A percentile compares a stretch with the other conserved stretches of the same genome.
Conservation (phyloP, 2,888 invertebrate species). For the Tigriopus californicus region DNA sequence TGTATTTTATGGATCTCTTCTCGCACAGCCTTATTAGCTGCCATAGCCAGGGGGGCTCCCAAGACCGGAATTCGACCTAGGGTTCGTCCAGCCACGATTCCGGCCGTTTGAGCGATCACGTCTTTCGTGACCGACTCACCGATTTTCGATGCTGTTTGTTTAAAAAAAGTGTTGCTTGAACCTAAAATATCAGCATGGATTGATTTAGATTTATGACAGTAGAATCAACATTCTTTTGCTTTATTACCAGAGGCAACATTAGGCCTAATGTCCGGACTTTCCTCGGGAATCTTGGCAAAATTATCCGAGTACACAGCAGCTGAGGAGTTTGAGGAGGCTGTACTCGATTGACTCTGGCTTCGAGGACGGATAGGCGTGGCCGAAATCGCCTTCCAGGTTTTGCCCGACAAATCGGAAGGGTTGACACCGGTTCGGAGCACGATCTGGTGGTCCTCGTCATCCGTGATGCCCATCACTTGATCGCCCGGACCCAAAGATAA, state of each 20-base stretch:
- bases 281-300: background rate
- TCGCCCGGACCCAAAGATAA: constrained; percentile 71
- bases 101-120: background rate
- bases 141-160: background rate
- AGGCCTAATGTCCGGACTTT: background rate
- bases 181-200: background rate
- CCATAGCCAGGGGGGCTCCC: background rate
- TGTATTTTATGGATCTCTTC: background rate
- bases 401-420: constrained; percentile 56
- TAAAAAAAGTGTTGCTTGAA: background rate
- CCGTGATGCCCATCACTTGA: constrained; percentile 35
- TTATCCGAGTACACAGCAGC: background rate
- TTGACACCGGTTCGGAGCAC: constrained; percentile 59
- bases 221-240: too few species aligned
- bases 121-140: background rate
- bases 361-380: background rate
- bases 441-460: constrained; percentile 59
- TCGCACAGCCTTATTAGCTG: background rate
- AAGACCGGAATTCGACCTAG: constrained; percentile 1
- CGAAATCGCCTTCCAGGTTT: constrained; percentile 58
- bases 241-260: too few species aligned
- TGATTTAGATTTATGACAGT: too few species aligned
- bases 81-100: background rate
- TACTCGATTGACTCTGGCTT: background rate
- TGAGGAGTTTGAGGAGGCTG: background rate